Percentiles rank a stretch among this genome's conserved stretches.
Conservation (phyloP, 1,140 invertebrate species). For the Sycophaga agraensis region DNA sequence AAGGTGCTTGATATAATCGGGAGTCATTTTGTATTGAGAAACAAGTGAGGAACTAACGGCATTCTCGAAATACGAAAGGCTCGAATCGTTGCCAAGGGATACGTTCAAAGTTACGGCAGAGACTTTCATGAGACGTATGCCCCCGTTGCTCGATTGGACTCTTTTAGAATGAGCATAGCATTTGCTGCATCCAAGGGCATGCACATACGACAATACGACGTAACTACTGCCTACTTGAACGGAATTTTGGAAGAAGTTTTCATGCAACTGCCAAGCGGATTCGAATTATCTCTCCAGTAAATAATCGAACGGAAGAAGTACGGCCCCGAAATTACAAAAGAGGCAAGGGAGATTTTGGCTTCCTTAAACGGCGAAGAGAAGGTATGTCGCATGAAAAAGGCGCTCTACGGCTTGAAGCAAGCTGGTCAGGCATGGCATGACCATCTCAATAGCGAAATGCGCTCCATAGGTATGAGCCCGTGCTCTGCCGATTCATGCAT, state of each 20-base stretch:
- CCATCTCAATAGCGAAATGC: neutral
- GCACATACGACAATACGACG: neutral
- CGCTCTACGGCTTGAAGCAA: conserved; percentile 1
- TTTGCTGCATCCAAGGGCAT: neutral
- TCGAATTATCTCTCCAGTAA: neutral
- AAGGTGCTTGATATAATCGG: neutral
- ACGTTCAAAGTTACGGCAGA: conserved; percentile 26
- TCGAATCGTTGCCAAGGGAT: conserved; percentile 34
- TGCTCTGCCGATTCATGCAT: neutral
- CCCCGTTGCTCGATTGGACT: conserved; percentile 24
- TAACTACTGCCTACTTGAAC: neutral
- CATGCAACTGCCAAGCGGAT: neutral
- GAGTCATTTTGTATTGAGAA: conserved; percentile 20
- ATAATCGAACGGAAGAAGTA: neutral
- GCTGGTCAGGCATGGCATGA: neutral
- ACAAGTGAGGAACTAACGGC: conserved; percentile 15
- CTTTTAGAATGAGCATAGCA: neutral
- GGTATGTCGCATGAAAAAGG: conserved; percentile 2
- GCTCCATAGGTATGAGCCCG: neutral
- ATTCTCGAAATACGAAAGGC: conserved; percentile 29
- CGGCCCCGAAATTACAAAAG: neutral
- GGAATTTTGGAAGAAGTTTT: neutral
- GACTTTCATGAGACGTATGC: conserved; percentile 36
- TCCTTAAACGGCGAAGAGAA: neutral
- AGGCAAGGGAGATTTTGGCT: neutral